A percentile compares a stretch with the other conserved stretches of the same genome.
Evolutionary conservation across 2,113 vertebrate genomes (phyloP).

Genomic region (Pelecanoides urinatrix): DNA sequence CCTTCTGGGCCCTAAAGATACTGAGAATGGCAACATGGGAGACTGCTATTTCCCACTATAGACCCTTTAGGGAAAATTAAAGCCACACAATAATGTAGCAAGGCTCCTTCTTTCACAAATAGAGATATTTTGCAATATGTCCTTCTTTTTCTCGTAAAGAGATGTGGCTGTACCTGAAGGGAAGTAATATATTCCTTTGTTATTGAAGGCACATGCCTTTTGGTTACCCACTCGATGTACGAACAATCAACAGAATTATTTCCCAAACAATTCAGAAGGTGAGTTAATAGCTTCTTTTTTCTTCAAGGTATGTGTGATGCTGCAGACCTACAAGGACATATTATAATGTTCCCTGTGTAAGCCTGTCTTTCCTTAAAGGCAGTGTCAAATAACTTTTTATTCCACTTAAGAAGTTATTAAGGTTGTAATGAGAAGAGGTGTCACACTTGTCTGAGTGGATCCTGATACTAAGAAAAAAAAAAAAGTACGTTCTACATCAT

Average conservation of each 20-base stretch:
- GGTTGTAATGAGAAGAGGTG: neutral
- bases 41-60: neutral
- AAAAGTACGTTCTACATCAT: neutral
- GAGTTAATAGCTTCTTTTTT: neutral
- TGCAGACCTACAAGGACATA: neutral
- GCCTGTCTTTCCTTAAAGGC: neutral
- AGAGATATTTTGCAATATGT: neutral
- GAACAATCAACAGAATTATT: neutral
- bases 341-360: neutral
- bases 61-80: neutral
- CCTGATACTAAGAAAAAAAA: neutral
- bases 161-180: neutral
- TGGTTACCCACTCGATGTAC: neutral
- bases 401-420: neutral
- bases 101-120: neutral
- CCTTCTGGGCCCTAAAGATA: neutral
- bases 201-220: neutral
- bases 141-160: neutral
- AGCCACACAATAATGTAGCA: neutral
- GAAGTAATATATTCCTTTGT: neutral
- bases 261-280: neutral
- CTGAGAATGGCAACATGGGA: accelerated
- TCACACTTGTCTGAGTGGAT: neutral
- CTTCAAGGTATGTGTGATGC: neutral
- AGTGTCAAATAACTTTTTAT: neutral